Conservation (phyloP, 2,888 invertebrate genomes). For the Strigamia transsilvanica region DNA sequence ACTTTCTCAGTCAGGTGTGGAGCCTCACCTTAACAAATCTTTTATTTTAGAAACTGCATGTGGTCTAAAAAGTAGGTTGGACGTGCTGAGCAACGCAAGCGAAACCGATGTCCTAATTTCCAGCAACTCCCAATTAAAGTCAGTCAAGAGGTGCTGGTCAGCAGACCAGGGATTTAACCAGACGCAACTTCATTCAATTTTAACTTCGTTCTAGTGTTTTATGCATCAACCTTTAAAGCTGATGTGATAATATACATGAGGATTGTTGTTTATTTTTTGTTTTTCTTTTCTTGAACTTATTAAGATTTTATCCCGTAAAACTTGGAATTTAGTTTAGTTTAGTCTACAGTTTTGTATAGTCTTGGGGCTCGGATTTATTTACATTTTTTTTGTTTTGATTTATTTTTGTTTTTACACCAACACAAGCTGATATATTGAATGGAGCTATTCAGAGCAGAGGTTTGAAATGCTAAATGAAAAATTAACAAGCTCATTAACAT, state of each 20-base stretch:
- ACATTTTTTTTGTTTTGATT: not conserved
- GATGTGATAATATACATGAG: not conserved
- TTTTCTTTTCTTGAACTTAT: not conserved
- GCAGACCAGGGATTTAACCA: not conserved
- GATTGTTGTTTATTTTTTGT: not conserved
- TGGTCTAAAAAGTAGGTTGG: conserved; percentile 47
- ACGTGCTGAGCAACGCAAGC: conserved; percentile 39
- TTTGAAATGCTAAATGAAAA: conserved; percentile 14
- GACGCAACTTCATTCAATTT: not conserved
- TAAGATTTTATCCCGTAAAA: not conserved
- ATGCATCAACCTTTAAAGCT: conserved; percentile 2
- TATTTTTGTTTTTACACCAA: not conserved
- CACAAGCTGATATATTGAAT: not conserved
- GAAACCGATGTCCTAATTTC: conserved; percentile 47
- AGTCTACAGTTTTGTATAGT: conserved; percentile 8
- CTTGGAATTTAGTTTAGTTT: not conserved
- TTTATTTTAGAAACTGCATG: conserved; percentile 18
- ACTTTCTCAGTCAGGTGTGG: conserved; percentile 33
- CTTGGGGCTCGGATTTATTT: conserved; percentile 1
- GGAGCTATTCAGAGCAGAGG: not conserved
- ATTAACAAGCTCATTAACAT: conserved; percentile 45
- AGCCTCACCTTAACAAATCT: conserved; percentile 33
- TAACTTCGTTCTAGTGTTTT: not conserved
- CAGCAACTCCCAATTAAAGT: not conserved
- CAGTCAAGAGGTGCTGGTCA: not conserved